Conservation (phyloP, 2,888 invertebrate species). For the Agriotes lineatus region DNA sequence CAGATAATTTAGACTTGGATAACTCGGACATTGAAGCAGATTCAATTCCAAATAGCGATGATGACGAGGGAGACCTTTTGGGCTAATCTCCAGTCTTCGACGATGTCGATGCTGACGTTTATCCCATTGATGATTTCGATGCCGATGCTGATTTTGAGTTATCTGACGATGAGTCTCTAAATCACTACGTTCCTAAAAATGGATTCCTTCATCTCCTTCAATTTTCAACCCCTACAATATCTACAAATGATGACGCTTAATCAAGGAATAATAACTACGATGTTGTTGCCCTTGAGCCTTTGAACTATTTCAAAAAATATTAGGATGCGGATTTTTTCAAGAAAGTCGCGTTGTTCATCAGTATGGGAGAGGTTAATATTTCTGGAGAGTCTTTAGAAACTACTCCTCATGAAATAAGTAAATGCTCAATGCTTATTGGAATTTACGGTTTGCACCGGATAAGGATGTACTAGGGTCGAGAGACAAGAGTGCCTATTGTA, state of each 20-base stretch:
- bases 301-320: constrained; percentile 2
- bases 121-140: too few relatives aligned
- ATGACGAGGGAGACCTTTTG: not conserved
- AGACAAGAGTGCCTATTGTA: constrained; percentile 9
- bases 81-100: not conserved
- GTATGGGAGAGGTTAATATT: constrained; percentile 3
- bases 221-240: constrained; percentile 3
- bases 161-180: constrained; percentile 8
- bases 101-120: not conserved
- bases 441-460: constrained; percentile 5
- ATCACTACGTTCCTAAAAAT: not conserved
- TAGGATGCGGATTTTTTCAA: constrained; percentile 3
- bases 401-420: constrained; percentile 11
- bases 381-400: constrained; percentile 9
- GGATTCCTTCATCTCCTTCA: not conserved
- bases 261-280: not conserved
- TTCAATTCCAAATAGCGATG: constrained; percentile 5
- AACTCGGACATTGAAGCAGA: constrained; percentile 2
- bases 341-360: not conserved
- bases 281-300: constrained; percentile 13
- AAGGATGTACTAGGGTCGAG: constrained; percentile 1
- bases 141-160: not conserved
- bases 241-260: not conserved
- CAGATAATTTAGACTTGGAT: constrained; percentile 4
- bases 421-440: constrained; percentile 11